Conservation (phyloP, 1,140 invertebrate genomes). For the Drosophila novamexicana region DNA sequence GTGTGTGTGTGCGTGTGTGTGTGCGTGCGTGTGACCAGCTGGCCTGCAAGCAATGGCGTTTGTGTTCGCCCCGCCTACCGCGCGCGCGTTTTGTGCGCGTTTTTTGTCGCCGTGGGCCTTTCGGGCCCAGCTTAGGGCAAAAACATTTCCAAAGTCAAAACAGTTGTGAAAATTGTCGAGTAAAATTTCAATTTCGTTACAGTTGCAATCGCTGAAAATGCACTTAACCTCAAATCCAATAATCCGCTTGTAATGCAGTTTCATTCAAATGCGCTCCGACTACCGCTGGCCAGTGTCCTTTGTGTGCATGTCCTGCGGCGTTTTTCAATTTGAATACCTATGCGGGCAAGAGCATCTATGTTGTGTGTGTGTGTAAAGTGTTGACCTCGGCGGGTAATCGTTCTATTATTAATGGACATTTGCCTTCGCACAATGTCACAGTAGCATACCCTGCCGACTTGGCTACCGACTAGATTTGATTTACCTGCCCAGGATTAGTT, state of each 20-base stretch:
- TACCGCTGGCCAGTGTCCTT: constrained; percentile 36
- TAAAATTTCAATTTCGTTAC: constrained; percentile 52
- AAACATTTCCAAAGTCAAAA: constrained; percentile 64
- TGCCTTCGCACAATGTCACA: constrained; percentile 66
- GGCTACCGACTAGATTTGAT: constrained; percentile 42
- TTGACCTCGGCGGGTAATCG: constrained; percentile 75
- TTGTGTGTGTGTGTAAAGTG: constrained; percentile 59
- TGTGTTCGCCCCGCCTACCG: constrained; percentile 61
- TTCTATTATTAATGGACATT: constrained; percentile 76
- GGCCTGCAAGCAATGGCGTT: constrained; percentile 65
- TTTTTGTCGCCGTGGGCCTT: constrained; percentile 45
- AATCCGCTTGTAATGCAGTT: constrained; percentile 79
- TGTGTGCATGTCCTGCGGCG: constrained; percentile 59
- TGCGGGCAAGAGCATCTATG: constrained; percentile 38
- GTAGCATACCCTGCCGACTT: constrained; percentile 45
- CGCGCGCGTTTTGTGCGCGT: constrained; percentile 47
- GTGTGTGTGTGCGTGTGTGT: constrained; percentile 16
- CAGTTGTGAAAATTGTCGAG: constrained; percentile 61
- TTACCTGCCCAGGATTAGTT: constrained; percentile 63
- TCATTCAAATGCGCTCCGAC: constrained; percentile 50
- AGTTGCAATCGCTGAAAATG: constrained; percentile 56
- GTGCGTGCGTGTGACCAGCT: constrained; percentile 46
- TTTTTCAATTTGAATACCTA: constrained; percentile 69
- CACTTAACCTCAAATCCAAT: constrained; percentile 82
- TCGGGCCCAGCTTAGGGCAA: constrained; percentile 19